A percentile compares a stretch with the other conserved stretches of the same genome.
Conservation (phyloP, 2,113 vertebrate species). For the Dromiciops gliroides region DNA sequence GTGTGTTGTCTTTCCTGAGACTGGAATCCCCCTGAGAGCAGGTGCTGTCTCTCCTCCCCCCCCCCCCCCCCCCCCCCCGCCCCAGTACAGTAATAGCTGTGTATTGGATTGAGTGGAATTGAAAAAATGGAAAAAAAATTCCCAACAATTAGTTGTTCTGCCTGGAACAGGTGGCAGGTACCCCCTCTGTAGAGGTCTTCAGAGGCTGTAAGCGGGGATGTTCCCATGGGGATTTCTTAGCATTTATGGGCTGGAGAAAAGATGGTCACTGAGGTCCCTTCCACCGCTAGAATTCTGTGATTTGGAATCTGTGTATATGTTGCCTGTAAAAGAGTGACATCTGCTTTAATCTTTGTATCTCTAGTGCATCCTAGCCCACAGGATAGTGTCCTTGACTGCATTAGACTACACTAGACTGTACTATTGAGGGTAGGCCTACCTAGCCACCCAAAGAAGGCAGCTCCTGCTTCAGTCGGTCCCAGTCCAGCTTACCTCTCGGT, state of each 20-base stretch:
- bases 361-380: no score
- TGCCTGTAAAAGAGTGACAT: not conserved
- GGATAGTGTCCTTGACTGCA: no score
- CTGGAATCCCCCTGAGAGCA: not conserved
- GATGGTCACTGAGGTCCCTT: no score
- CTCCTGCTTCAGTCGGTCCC: no score
- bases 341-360: not conserved
- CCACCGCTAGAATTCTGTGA: not conserved
- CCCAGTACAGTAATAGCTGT: not conserved
- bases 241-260: no score
- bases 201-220: not conserved
- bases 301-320: not conserved
- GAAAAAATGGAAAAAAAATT: not conserved
- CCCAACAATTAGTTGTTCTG: not conserved
- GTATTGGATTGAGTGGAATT: not conserved
- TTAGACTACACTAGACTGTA: not conserved
- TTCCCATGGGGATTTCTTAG: not conserved
- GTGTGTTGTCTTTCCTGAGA: not conserved
- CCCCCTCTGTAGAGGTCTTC: not conserved
- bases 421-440: not conserved
- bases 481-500: conserved; percentile 90
- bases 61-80: no score
- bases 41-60: not conserved
- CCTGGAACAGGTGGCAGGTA: not conserved
- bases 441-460: not conserved